Percentiles rank a stretch among this genome's conserved stretches.
Conservation (phyloP, 2,888 invertebrate species). For the Augochlorella aurata region DNA sequence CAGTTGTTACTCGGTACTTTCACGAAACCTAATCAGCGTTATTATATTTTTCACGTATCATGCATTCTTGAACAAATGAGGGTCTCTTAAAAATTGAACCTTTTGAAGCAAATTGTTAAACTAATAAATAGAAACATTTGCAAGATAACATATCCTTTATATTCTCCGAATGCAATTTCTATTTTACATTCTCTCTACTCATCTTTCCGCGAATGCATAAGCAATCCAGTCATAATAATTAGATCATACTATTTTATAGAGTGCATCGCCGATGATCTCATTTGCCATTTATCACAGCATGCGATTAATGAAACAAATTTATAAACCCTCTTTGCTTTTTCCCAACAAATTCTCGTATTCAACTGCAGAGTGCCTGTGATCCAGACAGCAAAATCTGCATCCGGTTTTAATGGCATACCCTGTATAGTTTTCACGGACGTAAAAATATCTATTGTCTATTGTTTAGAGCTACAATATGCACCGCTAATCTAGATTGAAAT, state of each 20-base stretch:
- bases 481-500: neutral
- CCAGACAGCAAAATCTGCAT: neutral
- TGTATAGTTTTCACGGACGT: neutral
- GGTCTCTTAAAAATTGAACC: no score
- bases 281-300: no score
- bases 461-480: neutral
- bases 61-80: no score
- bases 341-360: neutral
- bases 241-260: no score
- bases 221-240: no score
- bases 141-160: no score
- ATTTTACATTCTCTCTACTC: no score
- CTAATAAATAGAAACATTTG: no score
- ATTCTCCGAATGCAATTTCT: no score
- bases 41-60: neutral
- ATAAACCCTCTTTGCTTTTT: neutral
- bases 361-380: neutral
- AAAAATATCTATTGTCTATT: constrained; percentile 7
- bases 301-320: neutral
- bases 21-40: neutral
- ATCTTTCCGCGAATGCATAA: no score
- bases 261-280: no score
- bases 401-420: neutral
- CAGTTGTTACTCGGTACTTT: neutral
- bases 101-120: no score